Percentiles rank a stretch among this genome's conserved stretches.
phyloP scores from a whole-genome alignment of 2,113 vertebrate species.

The Puntigrus tetrazona region DNA sequence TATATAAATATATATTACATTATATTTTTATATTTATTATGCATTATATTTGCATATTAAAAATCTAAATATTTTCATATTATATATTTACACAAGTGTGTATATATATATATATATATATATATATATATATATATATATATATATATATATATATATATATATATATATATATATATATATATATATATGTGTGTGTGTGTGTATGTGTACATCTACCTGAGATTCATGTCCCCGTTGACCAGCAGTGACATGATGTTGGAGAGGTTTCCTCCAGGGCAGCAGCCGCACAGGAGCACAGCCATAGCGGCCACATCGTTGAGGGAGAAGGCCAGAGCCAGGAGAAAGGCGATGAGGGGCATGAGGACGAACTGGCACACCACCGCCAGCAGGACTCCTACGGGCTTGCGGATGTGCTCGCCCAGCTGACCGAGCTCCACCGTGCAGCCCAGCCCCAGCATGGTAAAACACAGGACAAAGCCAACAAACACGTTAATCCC shows the following conservation, averaged over 20 bases:
- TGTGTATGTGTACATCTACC: too few relatives aligned
- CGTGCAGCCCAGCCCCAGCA: slow-evolving; percentile 95
- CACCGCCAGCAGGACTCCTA: slow-evolving; percentile 87
- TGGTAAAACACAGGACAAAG: slow-evolving; percentile 88
- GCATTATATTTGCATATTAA: too few relatives aligned
- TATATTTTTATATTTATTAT: too few relatives aligned
- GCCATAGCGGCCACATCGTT: slow-evolving; percentile 92
- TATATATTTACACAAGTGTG: too few relatives aligned
- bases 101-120: too few relatives aligned
- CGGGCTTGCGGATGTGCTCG: slow-evolving; percentile 85
- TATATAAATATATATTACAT: too few relatives aligned
- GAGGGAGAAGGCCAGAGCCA: slow-evolving; percentile 87
- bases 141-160: too few relatives aligned
- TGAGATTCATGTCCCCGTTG: slow-evolving; percentile 97
- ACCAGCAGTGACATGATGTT: slow-evolving; percentile 94
- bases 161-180: too few relatives aligned
- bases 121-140: too few relatives aligned
- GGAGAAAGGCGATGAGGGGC: slow-evolving; percentile 90
- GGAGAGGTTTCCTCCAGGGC: slow-evolving; percentile 93
- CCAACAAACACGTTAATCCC: slow-evolving; percentile 90
- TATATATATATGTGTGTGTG: too few relatives aligned
- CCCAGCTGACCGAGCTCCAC: slow-evolving; percentile 87
- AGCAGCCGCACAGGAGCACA: slow-evolving; percentile 94
- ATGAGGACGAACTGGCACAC: slow-evolving; percentile 93
- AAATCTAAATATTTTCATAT: too few relatives aligned